phyloP scores from a whole-genome alignment of 2,113 vertebrate species.

The Brachyhypopomus gauderio region DNA sequence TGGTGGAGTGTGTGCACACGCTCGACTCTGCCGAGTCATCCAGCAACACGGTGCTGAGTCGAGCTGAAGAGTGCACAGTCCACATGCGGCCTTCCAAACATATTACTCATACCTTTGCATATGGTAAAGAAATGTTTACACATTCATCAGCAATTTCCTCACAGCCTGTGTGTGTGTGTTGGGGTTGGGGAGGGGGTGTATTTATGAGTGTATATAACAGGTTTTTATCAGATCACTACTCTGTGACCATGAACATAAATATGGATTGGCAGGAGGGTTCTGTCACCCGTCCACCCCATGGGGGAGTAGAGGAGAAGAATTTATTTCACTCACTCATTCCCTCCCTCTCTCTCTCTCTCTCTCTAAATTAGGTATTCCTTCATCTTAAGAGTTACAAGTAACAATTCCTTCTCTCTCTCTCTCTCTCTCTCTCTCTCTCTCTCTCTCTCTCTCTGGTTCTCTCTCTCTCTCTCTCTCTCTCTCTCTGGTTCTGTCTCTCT shows the following conservation, averaged over 20 bases:
- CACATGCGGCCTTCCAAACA: constrained; percentile 18
- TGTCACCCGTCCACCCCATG: constrained; percentile 33
- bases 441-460: background rate
- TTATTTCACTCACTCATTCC: background rate
- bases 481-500: too few species aligned
- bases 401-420: constrained; percentile 16
- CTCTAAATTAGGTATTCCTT: constrained; percentile 17
- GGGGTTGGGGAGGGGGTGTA: background rate
- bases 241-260: constrained; percentile 35
- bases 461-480: background rate
- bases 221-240: constrained; percentile 35
- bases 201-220: constrained; percentile 25
- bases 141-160: constrained; percentile 44
- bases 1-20: too few species aligned
- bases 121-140: constrained; percentile 30
- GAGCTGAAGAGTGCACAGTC: constrained; percentile 35
- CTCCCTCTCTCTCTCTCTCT: background rate
- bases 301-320: background rate
- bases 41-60: constrained; percentile 36
- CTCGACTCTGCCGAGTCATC: too few species aligned
- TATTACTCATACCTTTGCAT: constrained; percentile 53
- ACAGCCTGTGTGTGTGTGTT: background rate
- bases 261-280: constrained; percentile 36
- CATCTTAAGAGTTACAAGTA: constrained; percentile 3
- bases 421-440: background rate